Percentiles rank a stretch among this genome's conserved stretches.
phyloP scores from a whole-genome alignment of 2,113 vertebrate species.

The Spea multiplicata region DNA sequence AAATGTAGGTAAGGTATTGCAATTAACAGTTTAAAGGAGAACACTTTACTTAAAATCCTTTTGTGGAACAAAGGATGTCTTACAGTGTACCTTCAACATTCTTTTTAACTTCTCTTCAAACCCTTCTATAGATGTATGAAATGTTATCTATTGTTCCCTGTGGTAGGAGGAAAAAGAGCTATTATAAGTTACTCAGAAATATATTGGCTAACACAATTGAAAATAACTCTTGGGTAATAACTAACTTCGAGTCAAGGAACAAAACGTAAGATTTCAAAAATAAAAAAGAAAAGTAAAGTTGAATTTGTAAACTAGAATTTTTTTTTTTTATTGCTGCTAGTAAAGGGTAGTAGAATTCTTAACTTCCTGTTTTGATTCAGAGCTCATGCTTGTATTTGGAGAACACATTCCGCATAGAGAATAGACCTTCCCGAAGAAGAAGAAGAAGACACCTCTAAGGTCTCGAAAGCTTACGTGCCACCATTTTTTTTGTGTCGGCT shows the following conservation, averaged over 20 bases:
- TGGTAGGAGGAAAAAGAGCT: slow-evolving; percentile 12
- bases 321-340: background rate
- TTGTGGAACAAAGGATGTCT: background rate
- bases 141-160: slow-evolving; percentile 19
- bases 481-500: no score
- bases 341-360: no score
- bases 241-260: slow-evolving; percentile 5
- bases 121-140: slow-evolving; percentile 4
- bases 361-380: no score
- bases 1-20: slow-evolving; percentile 7
- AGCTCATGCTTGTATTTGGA: no score
- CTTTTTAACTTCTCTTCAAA: slow-evolving; percentile 8
- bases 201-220: slow-evolving; percentile 4
- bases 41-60: slow-evolving; percentile 1
- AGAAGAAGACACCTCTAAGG: no score
- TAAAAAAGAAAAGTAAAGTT: background rate
- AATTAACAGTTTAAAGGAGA: slow-evolving; percentile 16
- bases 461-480: no score
- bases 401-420: no score
- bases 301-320: background rate
- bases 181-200: slow-evolving; percentile 16
- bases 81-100: slow-evolving; percentile 7
- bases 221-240: slow-evolving; percentile 12
- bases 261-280: background rate
- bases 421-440: no score